Base-by-base conservation (phyloP, 1,140 invertebrate genomes). In the Nebria ingens region DNA sequence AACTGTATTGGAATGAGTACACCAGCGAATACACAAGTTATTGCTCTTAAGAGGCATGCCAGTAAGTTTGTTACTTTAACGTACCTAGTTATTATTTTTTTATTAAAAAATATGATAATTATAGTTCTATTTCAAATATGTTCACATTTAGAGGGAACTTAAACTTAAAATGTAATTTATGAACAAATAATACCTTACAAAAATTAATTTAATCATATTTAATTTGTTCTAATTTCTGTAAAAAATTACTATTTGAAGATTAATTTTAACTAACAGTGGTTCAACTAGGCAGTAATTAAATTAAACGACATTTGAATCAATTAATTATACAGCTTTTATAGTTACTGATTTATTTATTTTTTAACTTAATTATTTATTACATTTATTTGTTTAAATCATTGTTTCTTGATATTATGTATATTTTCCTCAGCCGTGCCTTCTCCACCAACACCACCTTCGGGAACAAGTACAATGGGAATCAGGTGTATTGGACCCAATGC, bases 31-130 rank as follows among this genome's bases (percentile, higher is more conserved):
- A 87, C 91, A 25, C 88, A 89, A 59, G 78, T 81, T 56, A 83
- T 97, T 29, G 80, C 83, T 58, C 80, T 98, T 15, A 91, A 93
- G 74, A 93, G 92, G 69, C 91, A 95, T 75, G 95, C 94, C 62
- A 93, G 93, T 97, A 76, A 86, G 87, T 83, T 62, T 53, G n/a
- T 40, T 38, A 19, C 19, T n/a, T 29, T 55, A n/a, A n/a, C n/a
- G n/a, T n/a, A n/a, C n/a, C n/a, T n/a, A n/a, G n/a, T n/a, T 17
- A 53, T 42, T 29, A 55, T 13, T 51, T 2, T 55, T 15, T 52
- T 2, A 12, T 52, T 51, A 20, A 19, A 17, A 17, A 17, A 2
- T 51, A 1, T 2, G 15, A 13, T 20, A 17, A 17, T 15, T 51
- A 2, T 2, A 15, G n/a, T 53, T 21, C n/a, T 19, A 11, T 51